Conservation (phyloP, 1,140 invertebrate species). For the Maconellicoccus hirsutus region DNA sequence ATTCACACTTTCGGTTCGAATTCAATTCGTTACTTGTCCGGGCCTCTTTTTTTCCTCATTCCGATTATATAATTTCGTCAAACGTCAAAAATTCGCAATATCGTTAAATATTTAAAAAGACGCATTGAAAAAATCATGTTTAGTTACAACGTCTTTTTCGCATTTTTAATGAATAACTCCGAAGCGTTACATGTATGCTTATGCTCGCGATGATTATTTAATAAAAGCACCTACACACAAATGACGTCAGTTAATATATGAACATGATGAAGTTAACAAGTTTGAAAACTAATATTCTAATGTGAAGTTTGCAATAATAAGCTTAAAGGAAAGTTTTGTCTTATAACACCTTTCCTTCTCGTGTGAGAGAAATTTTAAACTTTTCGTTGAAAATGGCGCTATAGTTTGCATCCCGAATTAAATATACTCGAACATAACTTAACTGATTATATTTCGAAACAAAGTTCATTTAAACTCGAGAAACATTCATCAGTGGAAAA, state of each 20-base stretch:
- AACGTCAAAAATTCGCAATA: neutral
- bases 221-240: neutral
- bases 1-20: neutral
- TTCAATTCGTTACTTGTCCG: too few species aligned
- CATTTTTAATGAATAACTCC: too few species aligned
- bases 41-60: neutral
- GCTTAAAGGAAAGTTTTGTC: neutral
- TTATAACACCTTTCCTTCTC: neutral
- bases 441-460: neutral
- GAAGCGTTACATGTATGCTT: too few species aligned
- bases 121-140: too few species aligned
- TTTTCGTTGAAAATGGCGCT: neutral
- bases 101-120: too few species aligned
- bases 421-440: too few species aligned
- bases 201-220: too few species aligned
- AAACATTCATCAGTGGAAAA: neutral
- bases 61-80: neutral
- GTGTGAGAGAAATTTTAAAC: neutral
- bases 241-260: neutral
- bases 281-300: conserved; percentile 1
- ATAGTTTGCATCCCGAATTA: neutral
- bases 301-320: neutral
- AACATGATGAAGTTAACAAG: neutral
- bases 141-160: too few species aligned
- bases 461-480: neutral